Evolutionary conservation across 2,797 vertebrate species (phyloP).

Genomic region (Myotis planiceps): DNA sequence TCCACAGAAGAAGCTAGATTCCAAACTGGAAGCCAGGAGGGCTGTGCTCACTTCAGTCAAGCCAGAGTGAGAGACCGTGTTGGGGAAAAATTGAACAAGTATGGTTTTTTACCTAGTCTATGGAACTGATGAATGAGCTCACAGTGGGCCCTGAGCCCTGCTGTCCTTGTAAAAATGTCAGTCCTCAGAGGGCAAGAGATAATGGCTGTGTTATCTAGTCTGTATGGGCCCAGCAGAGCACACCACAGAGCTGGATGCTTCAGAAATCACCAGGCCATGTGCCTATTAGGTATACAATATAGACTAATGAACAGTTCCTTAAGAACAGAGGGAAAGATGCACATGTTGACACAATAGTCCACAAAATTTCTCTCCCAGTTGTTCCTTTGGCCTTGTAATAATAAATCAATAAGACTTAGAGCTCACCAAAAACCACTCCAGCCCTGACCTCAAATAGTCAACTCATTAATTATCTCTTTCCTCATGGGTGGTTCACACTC

Average conservation of each 20-base stretch:
- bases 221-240: background rate
- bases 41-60: background rate
- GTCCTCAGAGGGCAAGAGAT: background rate
- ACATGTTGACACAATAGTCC: background rate
- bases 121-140: background rate
- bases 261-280: background rate
- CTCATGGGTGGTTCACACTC: background rate
- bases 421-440: background rate
- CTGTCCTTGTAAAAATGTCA: background rate
- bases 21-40: slow-evolving; percentile 29
- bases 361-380: background rate
- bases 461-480: background rate
- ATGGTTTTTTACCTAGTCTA: background rate
- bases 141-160: background rate
- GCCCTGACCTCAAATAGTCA: background rate
- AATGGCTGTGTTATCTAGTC: background rate
- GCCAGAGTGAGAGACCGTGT: background rate
- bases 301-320: background rate
- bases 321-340: background rate
- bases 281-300: too few species aligned
- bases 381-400: background rate
- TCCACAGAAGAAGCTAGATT: slow-evolving; percentile 45
- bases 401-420: slow-evolving; percentile 3
- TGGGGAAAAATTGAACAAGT: background rate
- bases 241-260: background rate